These are phyloP conservation scores for Sebastes minor DNA, from an alignment of 2,797 vertebrate species.

Conservation along the genomic window DNA sequence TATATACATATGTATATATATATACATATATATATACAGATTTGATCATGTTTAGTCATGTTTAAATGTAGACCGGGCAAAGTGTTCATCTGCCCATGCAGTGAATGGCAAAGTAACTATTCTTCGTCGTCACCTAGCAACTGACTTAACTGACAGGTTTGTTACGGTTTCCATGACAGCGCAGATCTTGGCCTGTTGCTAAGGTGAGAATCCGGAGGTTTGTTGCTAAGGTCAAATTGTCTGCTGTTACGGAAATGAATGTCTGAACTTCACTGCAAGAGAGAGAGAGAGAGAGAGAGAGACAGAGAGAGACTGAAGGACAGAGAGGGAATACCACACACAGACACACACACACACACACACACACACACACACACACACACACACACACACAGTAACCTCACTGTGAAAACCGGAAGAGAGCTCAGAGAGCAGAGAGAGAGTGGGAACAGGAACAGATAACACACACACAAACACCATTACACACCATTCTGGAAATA, in stretches of 20 bases:
- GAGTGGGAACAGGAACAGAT: constrained; percentile 9
- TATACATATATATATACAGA: neutral
- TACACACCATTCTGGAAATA: neutral
- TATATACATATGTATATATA: neutral
- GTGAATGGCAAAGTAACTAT: constrained; percentile 21
- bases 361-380: neutral
- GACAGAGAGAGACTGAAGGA: neutral
- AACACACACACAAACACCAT: neutral
- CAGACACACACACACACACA: neutral
- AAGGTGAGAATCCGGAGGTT: constrained; percentile 52
- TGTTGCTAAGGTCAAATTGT: constrained; percentile 66
- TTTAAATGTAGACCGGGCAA: neutral
- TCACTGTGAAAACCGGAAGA: constrained; percentile 11
- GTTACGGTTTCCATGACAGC: constrained; percentile 69
- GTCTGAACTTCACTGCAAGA: constrained; percentile 31
- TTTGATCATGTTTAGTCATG: neutral
- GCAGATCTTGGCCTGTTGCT: constrained; percentile 58
- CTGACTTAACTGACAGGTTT: constrained; percentile 59
- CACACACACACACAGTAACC: constrained; percentile 10
- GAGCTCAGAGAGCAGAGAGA: neutral
- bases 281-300: neutral
- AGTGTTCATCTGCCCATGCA: neutral
- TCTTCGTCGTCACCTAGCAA: constrained; percentile 61
- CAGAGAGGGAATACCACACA: neutral
- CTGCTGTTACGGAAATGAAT: constrained; percentile 56